Evolutionary conservation across 2,888 invertebrate genomes (phyloP).

Genomic region (Archaeoteleia sp.): DNA sequence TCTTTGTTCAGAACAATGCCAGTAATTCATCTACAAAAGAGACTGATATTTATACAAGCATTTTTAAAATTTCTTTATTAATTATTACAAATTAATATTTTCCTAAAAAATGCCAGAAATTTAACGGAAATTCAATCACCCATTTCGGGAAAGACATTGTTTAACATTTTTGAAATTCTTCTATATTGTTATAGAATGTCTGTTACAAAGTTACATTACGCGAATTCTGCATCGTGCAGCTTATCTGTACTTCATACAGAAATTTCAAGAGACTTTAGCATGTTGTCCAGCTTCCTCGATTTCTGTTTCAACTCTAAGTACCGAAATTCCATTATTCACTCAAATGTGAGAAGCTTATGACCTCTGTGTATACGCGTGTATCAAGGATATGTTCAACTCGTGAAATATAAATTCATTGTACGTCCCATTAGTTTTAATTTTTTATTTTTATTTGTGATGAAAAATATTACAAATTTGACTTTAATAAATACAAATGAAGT

Average conservation of each 20-base stretch:
- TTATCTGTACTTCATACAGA: slow-evolving; percentile 19
- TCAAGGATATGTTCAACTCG: no score
- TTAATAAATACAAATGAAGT: not conserved
- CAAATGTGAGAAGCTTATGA: slow-evolving; percentile 6
- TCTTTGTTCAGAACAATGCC: no score
- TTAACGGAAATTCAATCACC: slow-evolving; percentile 8
- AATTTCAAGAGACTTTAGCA: slow-evolving; percentile 14
- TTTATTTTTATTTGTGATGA: slow-evolving; percentile 8
- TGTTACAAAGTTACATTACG: slow-evolving; percentile 18
- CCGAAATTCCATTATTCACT: slow-evolving; percentile 16
- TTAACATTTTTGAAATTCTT: slow-evolving; percentile 12
- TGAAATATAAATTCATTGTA: no score
- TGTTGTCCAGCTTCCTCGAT: slow-evolving; percentile 8
- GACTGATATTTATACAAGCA: no score
- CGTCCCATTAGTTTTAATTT: no score
- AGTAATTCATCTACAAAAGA: no score
- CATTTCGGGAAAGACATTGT: slow-evolving; percentile 1
- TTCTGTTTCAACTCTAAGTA: slow-evolving; percentile 3
- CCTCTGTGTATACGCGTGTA: not conserved
- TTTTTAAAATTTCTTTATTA: not conserved
- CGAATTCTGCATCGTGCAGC: slow-evolving; percentile 13
- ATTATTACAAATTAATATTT: not conserved
- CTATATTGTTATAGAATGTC: slow-evolving; percentile 10
- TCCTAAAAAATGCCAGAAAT: slow-evolving; percentile 9
- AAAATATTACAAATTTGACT: not conserved